Evolutionary conservation across 2,888 invertebrate genomes (phyloP).

Genomic region (Carterocephalus palaemon): DNA sequence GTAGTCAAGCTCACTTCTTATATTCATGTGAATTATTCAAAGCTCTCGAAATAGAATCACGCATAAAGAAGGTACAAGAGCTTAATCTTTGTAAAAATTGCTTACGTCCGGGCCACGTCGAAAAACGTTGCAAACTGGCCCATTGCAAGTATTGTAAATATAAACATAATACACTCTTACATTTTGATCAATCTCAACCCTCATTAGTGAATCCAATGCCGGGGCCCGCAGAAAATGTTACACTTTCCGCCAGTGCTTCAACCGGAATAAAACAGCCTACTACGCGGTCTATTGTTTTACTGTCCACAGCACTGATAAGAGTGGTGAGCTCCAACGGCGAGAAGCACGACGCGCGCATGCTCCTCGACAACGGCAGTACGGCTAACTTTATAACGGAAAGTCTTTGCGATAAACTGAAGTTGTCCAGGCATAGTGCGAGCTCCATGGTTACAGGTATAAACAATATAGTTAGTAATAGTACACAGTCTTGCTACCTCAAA

Average conservation of each 20-base stretch:
- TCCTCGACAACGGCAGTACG: slow-evolving; percentile 24
- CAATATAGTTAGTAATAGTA: slow-evolving; percentile 1
- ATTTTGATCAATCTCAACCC: slow-evolving; percentile 9
- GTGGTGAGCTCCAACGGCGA: slow-evolving; percentile 8
- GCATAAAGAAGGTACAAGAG: neutral
- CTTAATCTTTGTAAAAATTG: slow-evolving; percentile 25
- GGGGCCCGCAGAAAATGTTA: slow-evolving; percentile 4
- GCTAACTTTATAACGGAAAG: slow-evolving; percentile 20
- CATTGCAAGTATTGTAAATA: slow-evolving; percentile 32
- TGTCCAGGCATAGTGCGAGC: slow-evolving; percentile 19
- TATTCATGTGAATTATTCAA: slow-evolving; percentile 5
- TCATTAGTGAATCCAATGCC: neutral
- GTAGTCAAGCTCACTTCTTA: slow-evolving; percentile 3
- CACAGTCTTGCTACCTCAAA: slow-evolving; percentile 1
- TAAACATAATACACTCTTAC: slow-evolving; percentile 32
- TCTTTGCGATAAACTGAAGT: slow-evolving; percentile 25
- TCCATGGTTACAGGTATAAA: slow-evolving; percentile 30
- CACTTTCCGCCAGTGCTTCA: slow-evolving; percentile 7
- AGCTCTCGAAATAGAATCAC: neutral
- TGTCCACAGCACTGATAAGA: slow-evolving; percentile 16
- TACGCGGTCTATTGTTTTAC: slow-evolving; percentile 5
- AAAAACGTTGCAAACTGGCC: slow-evolving; percentile 24
- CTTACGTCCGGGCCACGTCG: slow-evolving; percentile 21
- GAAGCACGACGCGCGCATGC: slow-evolving; percentile 8
- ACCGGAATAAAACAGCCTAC: neutral